Base-by-base conservation (phyloP, 2,888 invertebrate genomes). In the Vanessa cardui region DNA sequence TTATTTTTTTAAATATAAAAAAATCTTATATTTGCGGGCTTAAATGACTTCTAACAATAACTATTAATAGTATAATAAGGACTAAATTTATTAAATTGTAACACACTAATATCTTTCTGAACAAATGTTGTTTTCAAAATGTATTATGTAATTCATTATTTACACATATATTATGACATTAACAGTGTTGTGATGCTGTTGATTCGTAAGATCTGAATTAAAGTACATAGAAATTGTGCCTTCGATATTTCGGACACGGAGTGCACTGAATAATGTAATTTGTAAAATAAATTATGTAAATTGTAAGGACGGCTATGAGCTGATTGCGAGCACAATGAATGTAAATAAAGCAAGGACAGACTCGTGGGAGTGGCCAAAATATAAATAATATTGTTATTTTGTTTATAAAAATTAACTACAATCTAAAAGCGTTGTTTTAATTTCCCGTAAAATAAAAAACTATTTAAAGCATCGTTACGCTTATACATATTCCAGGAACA, bases 351-450 rank as follows among this genome's bases (percentile, higher is more conserved):
- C 8, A 61, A 5, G 26, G 21, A 59, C 52, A 58, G 59, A 56
- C 61, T 62, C 56, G 31, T n/a, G 45, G 45, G 33, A 58, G 63
- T 66, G 61, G 74, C 74, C 73, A 74, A 73, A 74, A 58, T 66
- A 69, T 69, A 56, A 68, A 65, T 62, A 64, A 66, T 71, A 54
- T 71, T 74, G 72, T 69, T 68, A 64, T 71, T 72, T 68, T 62
- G 66, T 68, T 72, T 72, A 64, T 72, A 72, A 66, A n/a, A 76
- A 70, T 58, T 66, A 73, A 64, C 49, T 61, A 26, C 63, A 69
- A 62, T 54, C 50, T 45, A 62, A 16, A 47, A 63, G 47, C 52
- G 62, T 62, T 31, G 56, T 68, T 68, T 68, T 60, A 54, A 46
- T 68, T 65, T 54, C 54, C 44, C 7, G 2, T n/a, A 21, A 31